phyloP scores from a whole-genome alignment of 2,113 vertebrate species.

The Morone chrysops region DNA sequence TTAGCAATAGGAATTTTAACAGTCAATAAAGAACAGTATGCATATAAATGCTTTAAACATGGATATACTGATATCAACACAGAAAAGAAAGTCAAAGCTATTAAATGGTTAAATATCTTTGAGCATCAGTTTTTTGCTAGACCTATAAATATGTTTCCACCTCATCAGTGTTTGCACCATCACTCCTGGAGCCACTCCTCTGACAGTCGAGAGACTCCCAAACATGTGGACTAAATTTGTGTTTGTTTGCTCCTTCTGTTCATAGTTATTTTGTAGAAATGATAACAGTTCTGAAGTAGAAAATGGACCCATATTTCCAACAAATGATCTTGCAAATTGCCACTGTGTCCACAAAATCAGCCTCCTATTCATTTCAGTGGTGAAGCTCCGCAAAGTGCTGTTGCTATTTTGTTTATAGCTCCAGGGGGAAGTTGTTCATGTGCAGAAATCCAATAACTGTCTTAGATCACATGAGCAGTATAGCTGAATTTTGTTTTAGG shows the following conservation, averaged over 20 bases:
- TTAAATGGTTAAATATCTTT: neutral
- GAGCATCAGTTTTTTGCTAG: neutral
- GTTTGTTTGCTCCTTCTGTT: conserved; percentile 33
- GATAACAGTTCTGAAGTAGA: conserved; percentile 4
- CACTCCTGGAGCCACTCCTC: neutral
- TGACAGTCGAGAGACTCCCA: neutral
- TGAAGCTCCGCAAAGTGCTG: conserved; percentile 30
- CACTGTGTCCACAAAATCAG: conserved; percentile 29
- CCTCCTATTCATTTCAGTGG: conserved; percentile 24
- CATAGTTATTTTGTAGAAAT: conserved; percentile 7
- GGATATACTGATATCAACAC: neutral
- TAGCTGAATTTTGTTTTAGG: conserved; percentile 60
- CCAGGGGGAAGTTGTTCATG: conserved; percentile 31
- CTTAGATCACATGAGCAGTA: conserved; percentile 54
- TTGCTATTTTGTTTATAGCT: conserved; percentile 49
- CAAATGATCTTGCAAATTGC: conserved; percentile 39
- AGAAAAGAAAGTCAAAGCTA: neutral
- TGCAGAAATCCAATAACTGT: conserved; percentile 49
- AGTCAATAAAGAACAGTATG: neutral
- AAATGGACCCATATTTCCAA: conserved; percentile 34
- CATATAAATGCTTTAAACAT: neutral
- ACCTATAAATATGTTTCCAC: neutral
- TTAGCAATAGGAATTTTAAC: neutral
- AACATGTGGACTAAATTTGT: conserved; percentile 12
- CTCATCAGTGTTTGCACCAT: neutral